These are phyloP conservation scores for Hypomesus transpacificus DNA, from an alignment of 2,113 vertebrate genomes.

Conservation along the genomic window DNA sequence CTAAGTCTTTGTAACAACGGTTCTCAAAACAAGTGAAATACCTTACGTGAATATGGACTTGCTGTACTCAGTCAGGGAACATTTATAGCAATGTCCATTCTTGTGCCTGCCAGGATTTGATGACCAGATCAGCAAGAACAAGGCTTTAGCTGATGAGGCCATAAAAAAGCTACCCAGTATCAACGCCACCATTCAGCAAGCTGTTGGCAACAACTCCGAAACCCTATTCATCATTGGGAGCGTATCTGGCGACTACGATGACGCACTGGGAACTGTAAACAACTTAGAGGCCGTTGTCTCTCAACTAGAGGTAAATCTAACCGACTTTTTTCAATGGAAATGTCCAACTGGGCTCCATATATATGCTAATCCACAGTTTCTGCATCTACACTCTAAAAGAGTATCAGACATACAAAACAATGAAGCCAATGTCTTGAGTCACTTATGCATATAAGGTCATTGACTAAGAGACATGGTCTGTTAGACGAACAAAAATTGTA, in stretches of 20 bases:
- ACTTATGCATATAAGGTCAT: not conserved
- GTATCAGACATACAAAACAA: not conserved
- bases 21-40: no score
- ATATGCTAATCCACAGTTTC: slow-evolving; percentile 10
- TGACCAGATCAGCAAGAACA: slow-evolving; percentile 71
- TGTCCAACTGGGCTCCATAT: not conserved
- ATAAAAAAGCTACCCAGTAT: slow-evolving; percentile 77
- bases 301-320: slow-evolving; percentile 74
- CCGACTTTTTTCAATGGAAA: not conserved
- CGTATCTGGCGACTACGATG: slow-evolving; percentile 46
- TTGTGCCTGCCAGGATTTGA: slow-evolving; percentile 76
- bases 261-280: slow-evolving; percentile 36
- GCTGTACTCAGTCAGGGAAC: no score
- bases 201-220: slow-evolving; percentile 61
- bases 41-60: no score
- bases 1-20: not conserved
- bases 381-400: slow-evolving; percentile 1
- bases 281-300: slow-evolving; percentile 59
- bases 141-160: slow-evolving; percentile 72
- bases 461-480: not conserved
- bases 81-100: not conserved
- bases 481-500: not conserved
- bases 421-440: not conserved
- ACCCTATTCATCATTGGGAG: slow-evolving; percentile 64
- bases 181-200: slow-evolving; percentile 69